These are phyloP conservation scores for Stegostoma tigrinum DNA, from an alignment of 2,113 vertebrate genomes.

Conservation along the genomic window DNA sequence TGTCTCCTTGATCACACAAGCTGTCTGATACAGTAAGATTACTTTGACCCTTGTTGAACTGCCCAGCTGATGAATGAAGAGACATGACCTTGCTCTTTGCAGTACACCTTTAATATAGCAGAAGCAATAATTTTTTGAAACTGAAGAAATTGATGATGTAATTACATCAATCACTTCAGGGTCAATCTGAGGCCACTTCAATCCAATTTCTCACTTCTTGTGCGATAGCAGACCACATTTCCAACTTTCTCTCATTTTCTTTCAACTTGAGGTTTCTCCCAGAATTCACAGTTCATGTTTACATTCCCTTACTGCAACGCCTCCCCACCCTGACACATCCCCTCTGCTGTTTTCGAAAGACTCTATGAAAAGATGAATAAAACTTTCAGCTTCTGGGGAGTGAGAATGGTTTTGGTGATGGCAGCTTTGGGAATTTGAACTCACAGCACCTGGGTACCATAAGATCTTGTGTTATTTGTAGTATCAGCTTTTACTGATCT, in stretches of 20 bases:
- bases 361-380: no score
- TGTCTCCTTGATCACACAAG: background rate
- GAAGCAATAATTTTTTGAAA: slow-evolving; percentile 32
- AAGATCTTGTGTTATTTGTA: no score
- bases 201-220: slow-evolving; percentile 15
- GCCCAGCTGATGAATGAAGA: background rate
- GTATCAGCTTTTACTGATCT: no score
- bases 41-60: slow-evolving; percentile 17
- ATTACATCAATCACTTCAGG: slow-evolving; percentile 29
- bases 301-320: background rate
- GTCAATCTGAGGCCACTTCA: background rate
- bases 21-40: background rate
- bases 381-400: no score
- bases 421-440: no score
- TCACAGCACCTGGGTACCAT: no score
- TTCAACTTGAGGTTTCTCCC: background rate
- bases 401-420: no score
- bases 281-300: background rate
- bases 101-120: slow-evolving; percentile 4
- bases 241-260: background rate
- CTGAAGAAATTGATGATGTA: slow-evolving; percentile 30
- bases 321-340: no score
- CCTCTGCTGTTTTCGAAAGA: no score
- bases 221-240: background rate
- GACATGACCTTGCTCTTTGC: background rate